Base-by-base conservation (phyloP, 2,113 vertebrate genomes). In the Oxygymnocypris stewartii region DNA sequence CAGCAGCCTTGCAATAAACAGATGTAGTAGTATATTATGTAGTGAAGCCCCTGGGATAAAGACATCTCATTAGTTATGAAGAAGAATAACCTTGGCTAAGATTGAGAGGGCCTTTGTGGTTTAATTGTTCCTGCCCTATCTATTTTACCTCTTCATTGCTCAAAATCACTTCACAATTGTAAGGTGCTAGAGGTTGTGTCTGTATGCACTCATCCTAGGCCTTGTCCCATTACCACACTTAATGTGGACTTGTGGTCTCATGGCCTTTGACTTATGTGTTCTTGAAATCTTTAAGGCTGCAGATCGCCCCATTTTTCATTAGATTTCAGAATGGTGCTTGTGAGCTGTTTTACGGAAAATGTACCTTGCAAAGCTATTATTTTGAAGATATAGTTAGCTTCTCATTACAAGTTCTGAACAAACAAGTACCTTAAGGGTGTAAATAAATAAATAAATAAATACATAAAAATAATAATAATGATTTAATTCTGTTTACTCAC, bases 41-140 rank as follows among this genome's bases (percentile, higher is more conserved):
- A 8, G 75, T 59, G 74, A 18, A 40, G 51, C 73, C 84, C 77
- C 63, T 78, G 73, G 82, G 86, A 80, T 23, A 84, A 75, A 44
- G 49, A 89, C 86, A 79, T 61, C 78, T 77, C 71, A 89, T 87
- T 83, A 75, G 51, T 87, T 87, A 87, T 85, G 51, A 77, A 85
- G 79, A 84, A 81, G 25, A 71, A 87, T 87, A 71, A 84, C 47
- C 82, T 54, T 42, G 71, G 61, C 57, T 31, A 75, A 85, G 87
- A 88, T 81, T 73, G 65, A 86, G 83, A 37, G 69, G 80, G 63
- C 85, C 82, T 74, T 69, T 71, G 83, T 79, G 79, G 83, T 87
- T 88, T 69, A 85, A 90, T 88, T 88, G 85, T 82, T 85, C 84
- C 81, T 59, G 65, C 49, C 59, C 59, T 87, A 51, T 80, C 74